Base-by-base conservation (phyloP, 2,888 invertebrate species). In the Mechanitis mazaeus region DNA sequence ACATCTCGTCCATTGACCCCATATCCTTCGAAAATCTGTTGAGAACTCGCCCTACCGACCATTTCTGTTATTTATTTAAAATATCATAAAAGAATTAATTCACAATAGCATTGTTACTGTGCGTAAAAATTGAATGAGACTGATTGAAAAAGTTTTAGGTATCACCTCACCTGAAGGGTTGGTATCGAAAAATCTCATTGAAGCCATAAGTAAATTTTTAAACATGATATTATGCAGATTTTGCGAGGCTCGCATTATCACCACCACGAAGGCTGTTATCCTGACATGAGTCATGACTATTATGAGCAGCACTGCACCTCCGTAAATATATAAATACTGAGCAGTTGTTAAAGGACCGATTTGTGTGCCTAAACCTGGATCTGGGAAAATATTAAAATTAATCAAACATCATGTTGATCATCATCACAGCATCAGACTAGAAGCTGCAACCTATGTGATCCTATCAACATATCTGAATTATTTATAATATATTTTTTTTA, bases 21-120 rank as follows among this genome's bases (percentile, higher is more conserved):
- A 96, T 92, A 75, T 97, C 96, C 77, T 96, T 96, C 1, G 96
- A 94, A 75, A 97, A 96, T 67, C 96, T 87, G 76, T 95, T 95
- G 4, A 95, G 80, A 47, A 95, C 92, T 54, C 93, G 85, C 63
- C 93, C 93, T 87, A 71, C 3, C 11, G 9, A 42, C 42, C 6
- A 42, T 9, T 9, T 11, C 7, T 42, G 7, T 7, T 38, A 38
- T 38, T 38, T 38, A 38, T 38, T 6, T 46, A 46, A 47, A 7
- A 12, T 4, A 47, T 7, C 1, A 20, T 1, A 20, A 20, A 20
- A 20, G 20, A 1, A 47, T 3, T n/a, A 47, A 47, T 28, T 28
- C 4, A 7, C 28, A 28, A 47, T 7, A 9, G 2, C n/a, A 46
- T n/a, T 46, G n/a, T n/a, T 46, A 11, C 11, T 46, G n/a, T 3